Conservation (phyloP, 2,113 vertebrate genomes). For the Hymenochirus boettgeri region DNA sequence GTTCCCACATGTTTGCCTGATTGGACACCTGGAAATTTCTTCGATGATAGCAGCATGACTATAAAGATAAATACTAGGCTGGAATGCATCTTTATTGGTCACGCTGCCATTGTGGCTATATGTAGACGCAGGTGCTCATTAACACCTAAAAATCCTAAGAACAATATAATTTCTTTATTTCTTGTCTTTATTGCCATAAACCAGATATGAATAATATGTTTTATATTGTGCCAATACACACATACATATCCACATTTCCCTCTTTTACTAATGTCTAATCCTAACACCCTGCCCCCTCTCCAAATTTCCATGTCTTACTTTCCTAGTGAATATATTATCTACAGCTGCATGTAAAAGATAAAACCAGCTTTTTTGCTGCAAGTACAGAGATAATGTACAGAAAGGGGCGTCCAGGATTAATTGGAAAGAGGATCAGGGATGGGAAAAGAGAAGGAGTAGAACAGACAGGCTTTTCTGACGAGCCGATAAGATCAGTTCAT, state of each 20-base stretch:
- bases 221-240: neutral
- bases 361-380: slow-evolving; percentile 28
- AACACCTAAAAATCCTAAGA: no score
- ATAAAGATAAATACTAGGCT: no score
- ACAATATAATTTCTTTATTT: no score
- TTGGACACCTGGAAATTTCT: no score
- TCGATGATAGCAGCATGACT: no score
- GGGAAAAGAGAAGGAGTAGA: slow-evolving; percentile 5
- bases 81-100: no score
- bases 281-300: slow-evolving; percentile 13
- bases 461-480: slow-evolving; percentile 21
- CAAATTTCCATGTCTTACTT: slow-evolving; percentile 23
- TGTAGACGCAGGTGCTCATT: no score
- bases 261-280: neutral
- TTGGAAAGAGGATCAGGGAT: slow-evolving; percentile 39
- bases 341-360: slow-evolving; percentile 31
- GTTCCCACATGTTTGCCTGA: no score
- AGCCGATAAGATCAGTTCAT: slow-evolving; percentile 39
- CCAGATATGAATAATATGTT: neutral
- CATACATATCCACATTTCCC: no score
- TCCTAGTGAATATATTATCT: slow-evolving; percentile 37
- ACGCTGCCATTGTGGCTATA: no score
- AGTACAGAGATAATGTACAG: slow-evolving; percentile 36
- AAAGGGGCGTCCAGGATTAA: slow-evolving; percentile 37
- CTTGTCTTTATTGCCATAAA: no score